Evolutionary conservation across 2,113 vertebrate species (phyloP).

Genomic region (Poecilia latipinna): DNA sequence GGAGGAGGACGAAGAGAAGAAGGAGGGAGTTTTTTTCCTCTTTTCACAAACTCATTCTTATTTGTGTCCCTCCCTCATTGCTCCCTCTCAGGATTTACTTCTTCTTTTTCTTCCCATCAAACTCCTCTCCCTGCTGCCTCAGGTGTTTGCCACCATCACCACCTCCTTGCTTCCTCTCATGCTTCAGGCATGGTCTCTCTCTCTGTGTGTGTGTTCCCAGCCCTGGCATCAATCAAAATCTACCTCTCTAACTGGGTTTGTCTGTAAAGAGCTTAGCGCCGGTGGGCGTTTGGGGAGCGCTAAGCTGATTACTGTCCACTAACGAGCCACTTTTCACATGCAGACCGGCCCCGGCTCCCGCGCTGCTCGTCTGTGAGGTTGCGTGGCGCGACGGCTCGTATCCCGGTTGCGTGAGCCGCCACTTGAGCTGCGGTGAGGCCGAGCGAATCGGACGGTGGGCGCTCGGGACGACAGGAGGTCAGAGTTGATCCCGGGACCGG

Average conservation of each 20-base stretch:
- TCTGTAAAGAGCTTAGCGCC: slow-evolving; percentile 76
- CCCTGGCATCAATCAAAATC: slow-evolving; percentile 35
- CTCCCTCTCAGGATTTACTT: slow-evolving; percentile 36
- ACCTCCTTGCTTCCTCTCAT: slow-evolving; percentile 24
- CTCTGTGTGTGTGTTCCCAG: slow-evolving; percentile 1
- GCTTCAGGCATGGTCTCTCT: slow-evolving; percentile 30
- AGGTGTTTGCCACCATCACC: slow-evolving; percentile 38
- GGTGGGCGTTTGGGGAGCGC: slow-evolving; percentile 59
- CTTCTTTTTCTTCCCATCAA: background rate
- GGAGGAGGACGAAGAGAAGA: slow-evolving; percentile 24
- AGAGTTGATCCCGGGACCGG: slow-evolving; percentile 33
- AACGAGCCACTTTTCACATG: slow-evolving; percentile 70
- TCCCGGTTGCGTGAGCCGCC: background rate
- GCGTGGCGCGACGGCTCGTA: background rate
- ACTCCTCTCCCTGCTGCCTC: background rate
- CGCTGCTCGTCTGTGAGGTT: slow-evolving; percentile 43
- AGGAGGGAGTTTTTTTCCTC: slow-evolving; percentile 47
- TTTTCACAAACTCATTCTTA: slow-evolving; percentile 64
- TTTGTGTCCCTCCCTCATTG: slow-evolving; percentile 46
- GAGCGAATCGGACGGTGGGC: slow-evolving; percentile 27
- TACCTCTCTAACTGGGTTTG: slow-evolving; percentile 65
- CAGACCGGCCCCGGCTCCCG: slow-evolving; percentile 22
- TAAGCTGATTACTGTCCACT: slow-evolving; percentile 77
- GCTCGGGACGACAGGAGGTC: slow-evolving; percentile 37
- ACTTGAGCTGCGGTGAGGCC: background rate